These are phyloP conservation scores for Laticauda colubrina DNA, from an alignment of 2,113 vertebrate species.

Conservation along the genomic window DNA sequence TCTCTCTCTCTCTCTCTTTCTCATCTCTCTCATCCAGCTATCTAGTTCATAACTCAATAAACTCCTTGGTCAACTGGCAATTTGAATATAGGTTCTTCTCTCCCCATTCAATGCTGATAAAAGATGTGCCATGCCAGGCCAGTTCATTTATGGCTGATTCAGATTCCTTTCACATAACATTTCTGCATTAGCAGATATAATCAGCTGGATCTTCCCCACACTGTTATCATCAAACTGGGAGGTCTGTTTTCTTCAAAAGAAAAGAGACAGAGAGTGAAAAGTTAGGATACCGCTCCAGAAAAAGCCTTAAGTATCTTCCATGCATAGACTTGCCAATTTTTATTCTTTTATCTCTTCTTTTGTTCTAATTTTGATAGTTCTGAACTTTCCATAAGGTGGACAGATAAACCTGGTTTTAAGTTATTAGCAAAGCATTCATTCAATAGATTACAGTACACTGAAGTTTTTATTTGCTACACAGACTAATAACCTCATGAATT, in stretches of 20 bases:
- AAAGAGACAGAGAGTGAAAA: background rate
- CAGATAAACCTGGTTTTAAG: background rate
- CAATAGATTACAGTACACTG: background rate
- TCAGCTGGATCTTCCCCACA: background rate
- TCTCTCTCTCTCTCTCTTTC: too few relatives aligned
- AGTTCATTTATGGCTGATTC: background rate
- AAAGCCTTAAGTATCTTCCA: background rate
- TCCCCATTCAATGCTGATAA: background rate
- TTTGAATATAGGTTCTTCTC: background rate
- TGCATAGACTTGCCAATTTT: background rate
- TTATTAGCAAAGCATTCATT: background rate
- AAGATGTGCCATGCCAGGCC: background rate
- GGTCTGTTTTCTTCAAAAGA: background rate
- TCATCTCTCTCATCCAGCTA: background rate
- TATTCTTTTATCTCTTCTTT: background rate
- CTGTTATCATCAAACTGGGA: background rate
- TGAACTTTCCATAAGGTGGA: background rate
- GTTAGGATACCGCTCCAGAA: background rate
- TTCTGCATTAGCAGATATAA: background rate
- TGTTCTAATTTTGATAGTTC: background rate
- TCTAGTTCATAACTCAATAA: background rate
- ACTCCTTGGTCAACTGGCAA: background rate
- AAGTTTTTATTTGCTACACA: background rate
- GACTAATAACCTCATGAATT: background rate
- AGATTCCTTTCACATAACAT: background rate